phyloP scores from a whole-genome alignment of 2,888 invertebrate genomes.

The Allacma fusca region DNA sequence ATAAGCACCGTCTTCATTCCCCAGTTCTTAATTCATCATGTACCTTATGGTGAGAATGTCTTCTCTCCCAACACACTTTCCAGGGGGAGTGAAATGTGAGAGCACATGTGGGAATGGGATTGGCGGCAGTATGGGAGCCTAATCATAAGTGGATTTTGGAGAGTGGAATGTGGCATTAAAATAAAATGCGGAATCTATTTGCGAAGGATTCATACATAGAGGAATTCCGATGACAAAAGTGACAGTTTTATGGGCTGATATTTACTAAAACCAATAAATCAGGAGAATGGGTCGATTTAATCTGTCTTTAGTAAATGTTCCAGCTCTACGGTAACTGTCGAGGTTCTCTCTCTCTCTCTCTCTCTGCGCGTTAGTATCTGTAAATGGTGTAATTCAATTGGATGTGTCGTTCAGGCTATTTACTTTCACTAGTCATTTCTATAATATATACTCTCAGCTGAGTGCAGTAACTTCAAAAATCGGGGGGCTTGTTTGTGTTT shows the following conservation, averaged over 20 bases:
- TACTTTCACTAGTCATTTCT: too few species aligned
- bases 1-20: not conserved
- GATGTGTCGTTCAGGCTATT: too few species aligned
- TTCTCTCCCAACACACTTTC: not conserved
- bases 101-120: not conserved
- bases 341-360: not conserved
- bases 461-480: too few species aligned
- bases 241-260: slow-evolving; percentile 39
- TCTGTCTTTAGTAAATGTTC: not conserved
- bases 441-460: too few species aligned
- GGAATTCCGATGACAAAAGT: slow-evolving; percentile 21
- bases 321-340: not conserved
- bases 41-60: not conserved
- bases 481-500: too few species aligned
- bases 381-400: too few species aligned
- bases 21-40: slow-evolving; percentile 11
- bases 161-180: not conserved
- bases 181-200: slow-evolving; percentile 2
- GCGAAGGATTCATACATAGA: slow-evolving; percentile 1
- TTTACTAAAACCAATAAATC: slow-evolving; percentile 37
- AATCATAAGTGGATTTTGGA: not conserved
- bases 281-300: slow-evolving; percentile 17
- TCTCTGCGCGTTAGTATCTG: too few species aligned
- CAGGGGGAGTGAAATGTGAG: not conserved
- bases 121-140: not conserved